Conservation (phyloP, 1,140 invertebrate genomes). For the Aethina tumida region DNA sequence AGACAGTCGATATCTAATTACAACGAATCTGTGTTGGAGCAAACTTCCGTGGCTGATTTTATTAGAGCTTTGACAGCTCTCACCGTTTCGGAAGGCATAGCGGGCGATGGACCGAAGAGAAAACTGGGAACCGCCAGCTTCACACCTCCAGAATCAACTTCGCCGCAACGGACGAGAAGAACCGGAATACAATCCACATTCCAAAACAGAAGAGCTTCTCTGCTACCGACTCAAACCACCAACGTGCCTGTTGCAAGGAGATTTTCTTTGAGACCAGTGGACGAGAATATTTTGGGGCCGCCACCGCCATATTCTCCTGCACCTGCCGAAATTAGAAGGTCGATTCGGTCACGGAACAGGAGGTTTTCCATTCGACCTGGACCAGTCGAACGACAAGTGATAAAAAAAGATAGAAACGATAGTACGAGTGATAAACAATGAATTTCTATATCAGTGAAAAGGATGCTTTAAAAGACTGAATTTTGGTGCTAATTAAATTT, state of each 20-base stretch:
- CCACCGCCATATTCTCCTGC: constrained; percentile 8
- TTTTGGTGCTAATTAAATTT: too few relatives aligned
- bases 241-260: constrained; percentile 21
- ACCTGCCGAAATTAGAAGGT: constrained; percentile 3
- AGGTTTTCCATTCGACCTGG: constrained; percentile 12
- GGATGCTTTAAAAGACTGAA: too few relatives aligned
- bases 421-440: too few relatives aligned
- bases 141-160: constrained; percentile 24
- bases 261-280: constrained; percentile 40
- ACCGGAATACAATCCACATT: constrained; percentile 5
- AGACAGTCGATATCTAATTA: constrained; percentile 45
- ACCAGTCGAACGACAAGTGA: constrained; percentile 22
- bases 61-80: constrained; percentile 52
- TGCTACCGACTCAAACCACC: constrained; percentile 8
- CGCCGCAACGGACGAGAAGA: constrained; percentile 15
- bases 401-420: constrained; percentile 17
- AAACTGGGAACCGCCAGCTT: constrained; percentile 46
- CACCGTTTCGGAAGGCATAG: constrained; percentile 24
- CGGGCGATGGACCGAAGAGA: constrained; percentile 35
- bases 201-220: constrained; percentile 16
- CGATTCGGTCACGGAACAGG: background rate
- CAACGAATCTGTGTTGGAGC: constrained; percentile 54
- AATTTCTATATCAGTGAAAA: too few relatives aligned
- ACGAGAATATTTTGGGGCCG: constrained; percentile 16
- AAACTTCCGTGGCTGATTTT: constrained; percentile 66